phyloP scores from a whole-genome alignment of 2,113 vertebrate genomes.

The Tachysurus fulvidraco region DNA sequence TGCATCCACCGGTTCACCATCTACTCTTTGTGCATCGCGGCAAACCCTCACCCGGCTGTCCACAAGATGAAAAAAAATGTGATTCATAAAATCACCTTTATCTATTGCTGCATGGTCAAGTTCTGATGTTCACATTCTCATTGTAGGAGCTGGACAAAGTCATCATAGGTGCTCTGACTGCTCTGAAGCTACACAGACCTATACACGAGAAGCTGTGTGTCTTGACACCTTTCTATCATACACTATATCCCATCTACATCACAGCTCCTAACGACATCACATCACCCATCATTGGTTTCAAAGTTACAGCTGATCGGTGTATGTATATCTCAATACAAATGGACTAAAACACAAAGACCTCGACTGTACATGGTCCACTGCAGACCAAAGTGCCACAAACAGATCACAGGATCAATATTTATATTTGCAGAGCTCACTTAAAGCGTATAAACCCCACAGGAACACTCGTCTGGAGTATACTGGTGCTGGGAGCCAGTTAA shows the following conservation, averaged over 20 bases:
- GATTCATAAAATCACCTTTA: too few relatives aligned
- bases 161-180: too few relatives aligned
- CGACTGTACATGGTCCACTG: neutral
- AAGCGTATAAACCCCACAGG: neutral
- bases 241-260: too few relatives aligned
- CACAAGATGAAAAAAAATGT: too few relatives aligned
- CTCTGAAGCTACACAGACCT: too few relatives aligned
- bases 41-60: too few relatives aligned
- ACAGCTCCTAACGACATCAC: neutral
- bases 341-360: neutral
- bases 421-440: slow-evolving; percentile 27
- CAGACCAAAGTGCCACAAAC: slow-evolving; percentile 12
- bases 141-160: too few relatives aligned
- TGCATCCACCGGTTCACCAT: too few relatives aligned
- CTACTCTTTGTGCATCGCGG: too few relatives aligned
- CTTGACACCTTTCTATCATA: neutral
- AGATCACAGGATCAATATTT: slow-evolving; percentile 49
- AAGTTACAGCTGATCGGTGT: neutral
- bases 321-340: neutral
- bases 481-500: neutral
- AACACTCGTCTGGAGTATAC: neutral
- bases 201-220: neutral
- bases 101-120: too few relatives aligned
- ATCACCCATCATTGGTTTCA: neutral
- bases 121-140: too few relatives aligned